phyloP scores from a whole-genome alignment of 2,888 invertebrate genomes.

The Torymus tubicola region DNA sequence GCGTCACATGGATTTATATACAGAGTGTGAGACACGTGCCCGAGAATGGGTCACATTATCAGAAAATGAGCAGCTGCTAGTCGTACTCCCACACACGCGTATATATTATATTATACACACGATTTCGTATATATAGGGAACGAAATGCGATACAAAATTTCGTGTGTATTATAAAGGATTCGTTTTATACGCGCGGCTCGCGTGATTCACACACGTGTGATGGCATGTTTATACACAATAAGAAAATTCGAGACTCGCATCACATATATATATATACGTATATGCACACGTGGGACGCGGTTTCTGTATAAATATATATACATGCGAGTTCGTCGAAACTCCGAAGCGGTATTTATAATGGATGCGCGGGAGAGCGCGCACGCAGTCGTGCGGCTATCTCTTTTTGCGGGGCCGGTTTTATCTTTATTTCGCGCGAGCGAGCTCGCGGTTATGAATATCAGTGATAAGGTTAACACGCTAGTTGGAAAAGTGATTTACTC shows the following conservation, averaged over 20 bases:
- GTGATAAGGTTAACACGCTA: conserved; percentile 34
- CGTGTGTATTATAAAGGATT: background rate
- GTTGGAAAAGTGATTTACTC: conserved; percentile 45
- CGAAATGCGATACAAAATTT: conserved; percentile 1
- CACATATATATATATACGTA: background rate
- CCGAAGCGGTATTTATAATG: too few relatives aligned
- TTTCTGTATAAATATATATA: background rate
- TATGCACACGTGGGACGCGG: background rate
- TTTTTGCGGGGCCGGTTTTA: conserved; percentile 25
- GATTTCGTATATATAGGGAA: background rate
- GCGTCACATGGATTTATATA: conserved; percentile 60
- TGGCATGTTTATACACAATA: conserved; percentile 74
- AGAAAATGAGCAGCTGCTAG: conserved; percentile 32
- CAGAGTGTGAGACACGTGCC: background rate
- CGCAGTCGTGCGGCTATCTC: conserved; percentile 9
- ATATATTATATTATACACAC: background rate
- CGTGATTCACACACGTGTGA: conserved; percentile 60
- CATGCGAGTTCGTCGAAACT: conserved; percentile 36
- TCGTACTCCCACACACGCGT: background rate
- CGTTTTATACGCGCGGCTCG: conserved; percentile 9
- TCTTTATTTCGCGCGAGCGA: conserved; percentile 37
- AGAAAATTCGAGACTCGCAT: conserved; percentile 66
- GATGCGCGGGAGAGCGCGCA: background rate
- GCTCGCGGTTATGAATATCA: conserved; percentile 26
- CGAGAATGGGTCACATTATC: conserved; percentile 24